These are phyloP conservation scores for Sebastes vulpes DNA, from an alignment of 2,797 vertebrate species.

Conservation along the genomic window DNA sequence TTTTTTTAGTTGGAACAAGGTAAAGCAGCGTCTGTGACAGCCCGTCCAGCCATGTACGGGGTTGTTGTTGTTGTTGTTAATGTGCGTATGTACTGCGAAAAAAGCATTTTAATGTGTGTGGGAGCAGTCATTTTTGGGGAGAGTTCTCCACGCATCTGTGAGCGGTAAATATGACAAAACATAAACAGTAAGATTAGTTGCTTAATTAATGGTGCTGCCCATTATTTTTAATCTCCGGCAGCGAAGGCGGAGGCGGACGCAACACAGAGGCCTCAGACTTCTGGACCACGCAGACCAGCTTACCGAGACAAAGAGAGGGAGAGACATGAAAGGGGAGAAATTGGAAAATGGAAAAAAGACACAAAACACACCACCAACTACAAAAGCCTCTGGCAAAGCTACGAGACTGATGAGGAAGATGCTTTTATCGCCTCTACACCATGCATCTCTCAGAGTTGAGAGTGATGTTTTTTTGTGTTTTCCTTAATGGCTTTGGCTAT, in stretches of 20 bases:
- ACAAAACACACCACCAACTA: conserved; percentile 67
- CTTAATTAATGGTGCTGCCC: conserved; percentile 82
- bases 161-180: conserved; percentile 75
- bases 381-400: conserved; percentile 76
- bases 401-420: conserved; percentile 72
- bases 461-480: conserved; percentile 60
- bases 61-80: conserved; percentile 3
- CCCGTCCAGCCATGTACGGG: conserved; percentile 2
- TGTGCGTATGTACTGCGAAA: not conserved
- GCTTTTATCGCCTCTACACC: conserved; percentile 73
- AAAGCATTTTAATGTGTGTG: conserved; percentile 13
- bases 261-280: conserved; percentile 76
- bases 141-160: conserved; percentile 56
- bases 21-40: conserved; percentile 28
- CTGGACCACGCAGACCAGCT: conserved; percentile 63
- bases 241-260: conserved; percentile 56
- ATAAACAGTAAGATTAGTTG: conserved; percentile 78
- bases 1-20: conserved; percentile 13
- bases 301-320: conserved; percentile 63
- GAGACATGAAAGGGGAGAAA: conserved; percentile 72
- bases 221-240: conserved; percentile 82
- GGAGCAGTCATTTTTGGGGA: conserved; percentile 25
- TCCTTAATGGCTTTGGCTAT: conserved; percentile 69
- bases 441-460: conserved; percentile 46
- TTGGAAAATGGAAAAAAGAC: conserved; percentile 67